These are phyloP conservation scores for Glaucomys volans DNA, from an alignment of 2,113 vertebrate species.

Conservation along the genomic window DNA sequence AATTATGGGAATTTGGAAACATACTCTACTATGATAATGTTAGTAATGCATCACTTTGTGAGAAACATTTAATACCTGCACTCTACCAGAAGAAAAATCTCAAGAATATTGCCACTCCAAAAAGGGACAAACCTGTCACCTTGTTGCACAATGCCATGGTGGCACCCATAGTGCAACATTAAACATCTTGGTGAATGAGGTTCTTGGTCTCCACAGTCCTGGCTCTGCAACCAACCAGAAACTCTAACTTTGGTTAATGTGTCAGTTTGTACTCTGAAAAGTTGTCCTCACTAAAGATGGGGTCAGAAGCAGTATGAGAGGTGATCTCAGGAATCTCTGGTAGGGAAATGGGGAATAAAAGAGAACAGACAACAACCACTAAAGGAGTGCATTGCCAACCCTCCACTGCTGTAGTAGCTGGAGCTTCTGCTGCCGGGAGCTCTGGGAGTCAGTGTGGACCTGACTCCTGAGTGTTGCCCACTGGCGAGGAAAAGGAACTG, in stretches of 20 bases:
- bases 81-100: slow-evolving; percentile 26
- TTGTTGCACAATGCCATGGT: not conserved
- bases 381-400: not conserved
- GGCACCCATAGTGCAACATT: not conserved
- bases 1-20: slow-evolving; percentile 41
- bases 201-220: not conserved
- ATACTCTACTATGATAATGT: not conserved
- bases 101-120: not conserved
- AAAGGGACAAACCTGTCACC: not conserved
- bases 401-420: not conserved
- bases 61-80: not conserved
- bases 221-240: not conserved
- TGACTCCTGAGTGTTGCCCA: not conserved
- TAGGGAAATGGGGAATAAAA: not conserved
- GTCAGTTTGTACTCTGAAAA: not conserved
- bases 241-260: not conserved
- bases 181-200: not conserved
- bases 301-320: not conserved
- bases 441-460: not conserved
- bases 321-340: not conserved
- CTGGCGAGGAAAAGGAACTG: not conserved
- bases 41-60: not conserved
- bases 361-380: not conserved
- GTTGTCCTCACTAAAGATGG: not conserved
- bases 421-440: not conserved